Base-by-base conservation (phyloP, 2,797 vertebrate species). In the Crenichthys baileyi region DNA sequence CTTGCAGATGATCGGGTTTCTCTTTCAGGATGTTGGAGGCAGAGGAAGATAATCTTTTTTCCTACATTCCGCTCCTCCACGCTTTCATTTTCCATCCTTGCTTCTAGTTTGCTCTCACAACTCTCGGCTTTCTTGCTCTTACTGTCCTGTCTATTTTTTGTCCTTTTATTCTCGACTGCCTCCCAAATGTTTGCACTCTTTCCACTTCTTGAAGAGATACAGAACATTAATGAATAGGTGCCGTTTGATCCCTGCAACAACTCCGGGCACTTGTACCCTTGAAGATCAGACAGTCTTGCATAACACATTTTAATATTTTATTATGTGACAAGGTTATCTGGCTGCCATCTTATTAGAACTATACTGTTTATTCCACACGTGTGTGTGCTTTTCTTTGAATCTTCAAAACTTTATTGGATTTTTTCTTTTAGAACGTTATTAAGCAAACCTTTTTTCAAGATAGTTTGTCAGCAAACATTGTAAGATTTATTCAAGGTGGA, bases 1-100 rank as follows among this genome's bases (percentile, higher is more conserved):
- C 77, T 74, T 1, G 2, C 72, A 84, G 65, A 85, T 72, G 72
- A 85, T 91, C 87, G 77, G 71, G 75, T 89, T 87, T 89, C 86
- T 88, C 79, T 75, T 89, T 84, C 31, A 83, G 81, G 81, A 84
- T 83, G 85, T 81, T 81, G 53, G 80, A 82, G 58, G 26, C 15
- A 76, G 77, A 87, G 75, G 58, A 55, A 9, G n/a, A 85, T 85
- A 75, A 82, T 87, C 79, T 74, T 79, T 83, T 56, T 77, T n/a
- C 63, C 75, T 53, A 48, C 55, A 26, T 44, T 79, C 70, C 46
- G 46, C 71, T 31, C 77, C 48, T 79, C 75, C 67, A 39, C 5
- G 20, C 39, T 61, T 63, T 79, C 26, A 79, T 73, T 83, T 81
- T 77, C 75, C 11, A 73, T 58, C 73, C 72, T 82, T 80, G 78